phyloP scores from a whole-genome alignment of 2,113 vertebrate genomes.

The Catagonus wagneri region DNA sequence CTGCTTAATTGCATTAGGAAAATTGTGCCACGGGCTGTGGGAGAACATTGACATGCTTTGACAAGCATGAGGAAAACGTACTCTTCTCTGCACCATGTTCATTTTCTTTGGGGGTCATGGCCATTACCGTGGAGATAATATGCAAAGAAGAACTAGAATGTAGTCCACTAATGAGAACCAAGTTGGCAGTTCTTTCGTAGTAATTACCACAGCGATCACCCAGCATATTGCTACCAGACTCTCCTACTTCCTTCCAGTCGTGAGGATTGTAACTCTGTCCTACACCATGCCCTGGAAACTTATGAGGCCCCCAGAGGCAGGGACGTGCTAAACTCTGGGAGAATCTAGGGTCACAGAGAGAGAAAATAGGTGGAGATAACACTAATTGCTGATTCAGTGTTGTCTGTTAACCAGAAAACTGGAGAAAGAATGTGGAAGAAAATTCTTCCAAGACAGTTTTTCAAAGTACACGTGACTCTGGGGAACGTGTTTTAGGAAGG shows the following conservation, averaged over 20 bases:
- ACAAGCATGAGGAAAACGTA: slow-evolving; percentile 77
- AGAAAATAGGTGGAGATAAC: slow-evolving; percentile 11
- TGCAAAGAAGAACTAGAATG: slow-evolving; percentile 49
- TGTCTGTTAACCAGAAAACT: slow-evolving; percentile 67
- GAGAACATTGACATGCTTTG: slow-evolving; percentile 71
- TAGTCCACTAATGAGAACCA: slow-evolving; percentile 48
- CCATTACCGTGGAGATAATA: slow-evolving; percentile 54
- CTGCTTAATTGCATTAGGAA: slow-evolving; percentile 79
- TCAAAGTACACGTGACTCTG: slow-evolving; percentile 69
- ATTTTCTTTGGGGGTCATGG: slow-evolving; percentile 73
- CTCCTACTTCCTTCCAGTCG: slow-evolving; percentile 35
- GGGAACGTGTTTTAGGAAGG: slow-evolving; percentile 80
- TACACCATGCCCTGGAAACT: neutral
- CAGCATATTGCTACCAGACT: slow-evolving; percentile 47
- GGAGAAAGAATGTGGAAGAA: slow-evolving; percentile 60
- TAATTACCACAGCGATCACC: neutral
- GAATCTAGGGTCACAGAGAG: neutral
- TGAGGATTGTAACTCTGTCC: neutral
- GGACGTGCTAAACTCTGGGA: neutral
- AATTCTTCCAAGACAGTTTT: slow-evolving; percentile 70
- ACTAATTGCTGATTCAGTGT: neutral
- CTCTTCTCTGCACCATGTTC: slow-evolving; percentile 51
- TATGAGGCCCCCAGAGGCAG: neutral
- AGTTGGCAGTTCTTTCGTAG: slow-evolving; percentile 16
- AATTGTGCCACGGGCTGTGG: slow-evolving; percentile 48